A percentile compares a stretch with the other conserved stretches of the same genome.
Evolutionary conservation across 35 echinoderm and acorn worm genomes (phyloP).

Genomic region (Strongylocentrotus purpuratus): DNA sequence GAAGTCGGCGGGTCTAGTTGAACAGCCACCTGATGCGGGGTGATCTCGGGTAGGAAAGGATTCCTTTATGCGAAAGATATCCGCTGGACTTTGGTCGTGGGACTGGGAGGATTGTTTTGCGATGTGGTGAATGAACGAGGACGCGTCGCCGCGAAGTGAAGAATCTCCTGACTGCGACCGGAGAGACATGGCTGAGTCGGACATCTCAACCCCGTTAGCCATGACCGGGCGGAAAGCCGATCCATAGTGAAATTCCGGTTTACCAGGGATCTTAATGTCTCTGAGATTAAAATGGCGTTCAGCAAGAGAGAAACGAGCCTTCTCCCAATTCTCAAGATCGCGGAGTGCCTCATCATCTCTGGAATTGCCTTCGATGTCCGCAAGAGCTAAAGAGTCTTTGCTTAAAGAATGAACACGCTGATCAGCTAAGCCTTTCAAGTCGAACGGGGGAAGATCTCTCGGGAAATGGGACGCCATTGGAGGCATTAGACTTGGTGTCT

Average conservation of each 20-base stretch:
- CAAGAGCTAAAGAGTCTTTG: not conserved
- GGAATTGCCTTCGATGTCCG: slow-evolving; percentile 3
- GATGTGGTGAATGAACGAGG: slow-evolving; percentile 29
- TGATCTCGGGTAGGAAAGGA: slow-evolving; percentile 30
- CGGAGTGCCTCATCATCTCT: slow-evolving; percentile 24
- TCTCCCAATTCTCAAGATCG: slow-evolving; percentile 33
- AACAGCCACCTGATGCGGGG: not conserved
- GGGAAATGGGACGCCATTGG: not conserved
- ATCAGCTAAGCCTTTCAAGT: slow-evolving; percentile 17
- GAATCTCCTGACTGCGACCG: not conserved
- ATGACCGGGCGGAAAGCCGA: slow-evolving; percentile 44
- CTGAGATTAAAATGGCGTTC: slow-evolving; percentile 32
- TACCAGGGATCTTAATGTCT: slow-evolving; percentile 22
- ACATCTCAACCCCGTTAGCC: slow-evolving; percentile 13
- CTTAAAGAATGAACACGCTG: slow-evolving; percentile 5
- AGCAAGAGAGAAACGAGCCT: slow-evolving; percentile 26
- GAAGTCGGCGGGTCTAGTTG: slow-evolving; percentile 24
- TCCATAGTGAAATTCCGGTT: slow-evolving; percentile 29
- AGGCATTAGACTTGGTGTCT: not conserved
- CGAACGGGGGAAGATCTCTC: slow-evolving; percentile 14
- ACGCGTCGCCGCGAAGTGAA: not conserved
- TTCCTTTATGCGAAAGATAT: slow-evolving; percentile 23
- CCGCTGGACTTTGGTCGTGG: slow-evolving; percentile 3
- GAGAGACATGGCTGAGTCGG: not conserved
- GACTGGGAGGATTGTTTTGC: not conserved